A percentile compares a stretch with the other conserved stretches of the same genome.
Conservation (phyloP, 1,140 invertebrate genomes). For the Sarcophaga bullata region DNA sequence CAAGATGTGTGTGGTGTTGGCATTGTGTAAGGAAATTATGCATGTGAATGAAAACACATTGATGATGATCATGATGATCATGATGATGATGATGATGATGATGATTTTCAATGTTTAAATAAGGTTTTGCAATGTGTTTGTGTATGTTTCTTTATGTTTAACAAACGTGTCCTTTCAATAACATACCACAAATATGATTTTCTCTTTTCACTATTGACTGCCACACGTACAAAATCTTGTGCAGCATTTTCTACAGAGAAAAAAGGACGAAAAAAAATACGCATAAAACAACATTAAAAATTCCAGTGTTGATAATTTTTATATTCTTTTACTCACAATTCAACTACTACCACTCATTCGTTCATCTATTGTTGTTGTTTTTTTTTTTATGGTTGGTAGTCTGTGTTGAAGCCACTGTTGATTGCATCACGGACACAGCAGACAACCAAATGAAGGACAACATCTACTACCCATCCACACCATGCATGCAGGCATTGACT, state of each 20-base stretch:
- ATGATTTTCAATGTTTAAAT: too few species aligned
- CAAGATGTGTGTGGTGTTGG: conserved; percentile 63
- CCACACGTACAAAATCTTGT: background rate
- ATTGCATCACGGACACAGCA: conserved; percentile 1
- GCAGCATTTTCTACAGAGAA: background rate
- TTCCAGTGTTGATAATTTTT: conserved; percentile 29
- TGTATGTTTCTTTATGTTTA: too few species aligned
- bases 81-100: too few species aligned
- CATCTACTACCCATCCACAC: background rate
- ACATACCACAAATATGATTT: too few species aligned
- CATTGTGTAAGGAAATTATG: conserved; percentile 64
- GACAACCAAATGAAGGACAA: background rate
- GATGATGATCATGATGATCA: too few species aligned
- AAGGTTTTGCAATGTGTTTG: too few species aligned
- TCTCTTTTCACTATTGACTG: too few species aligned
- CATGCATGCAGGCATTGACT: too few species aligned
- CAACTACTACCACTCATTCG: background rate
- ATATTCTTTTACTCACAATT: background rate
- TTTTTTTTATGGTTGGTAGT: background rate
- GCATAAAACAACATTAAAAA: conserved; percentile 31
- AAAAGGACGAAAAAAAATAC: background rate
- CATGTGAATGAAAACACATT: background rate
- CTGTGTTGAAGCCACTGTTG: conserved; percentile 15
- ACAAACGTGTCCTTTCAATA: too few species aligned
- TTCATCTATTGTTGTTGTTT: background rate